Conservation (phyloP, 2,888 invertebrate species). For the Eubasilissa splendida region DNA sequence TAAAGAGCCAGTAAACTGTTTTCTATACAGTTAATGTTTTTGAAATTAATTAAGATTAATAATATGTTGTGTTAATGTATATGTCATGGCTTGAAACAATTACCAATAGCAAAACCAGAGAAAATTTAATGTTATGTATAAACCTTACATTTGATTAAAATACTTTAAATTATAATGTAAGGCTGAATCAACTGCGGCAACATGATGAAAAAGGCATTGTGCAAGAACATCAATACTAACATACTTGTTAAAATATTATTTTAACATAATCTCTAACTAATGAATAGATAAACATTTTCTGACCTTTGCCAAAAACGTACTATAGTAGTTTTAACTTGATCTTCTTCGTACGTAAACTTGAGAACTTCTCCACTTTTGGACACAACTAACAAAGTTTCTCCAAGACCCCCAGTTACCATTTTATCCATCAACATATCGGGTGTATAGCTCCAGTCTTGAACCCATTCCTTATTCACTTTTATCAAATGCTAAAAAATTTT, state of each 20-base stretch:
- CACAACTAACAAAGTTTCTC: slow-evolving; percentile 65
- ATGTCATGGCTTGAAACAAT: too few species aligned
- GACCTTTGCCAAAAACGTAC: slow-evolving; percentile 48
- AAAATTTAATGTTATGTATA: too few species aligned
- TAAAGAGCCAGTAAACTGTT: too few species aligned
- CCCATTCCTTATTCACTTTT: slow-evolving; percentile 66
- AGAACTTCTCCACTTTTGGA: slow-evolving; percentile 65
- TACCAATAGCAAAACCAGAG: too few species aligned
- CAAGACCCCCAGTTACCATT: slow-evolving; percentile 63
- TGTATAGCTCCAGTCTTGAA: slow-evolving; percentile 63
- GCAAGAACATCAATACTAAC: background rate
- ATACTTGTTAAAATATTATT: background rate
- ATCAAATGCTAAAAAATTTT: slow-evolving; percentile 63
- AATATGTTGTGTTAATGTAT: too few species aligned
- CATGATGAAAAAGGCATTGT: too few species aligned
- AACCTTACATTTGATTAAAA: too few species aligned
- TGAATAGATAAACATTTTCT: background rate
- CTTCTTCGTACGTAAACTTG: slow-evolving; percentile 63
- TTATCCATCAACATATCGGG: slow-evolving; percentile 62
- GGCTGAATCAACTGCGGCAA: too few species aligned
- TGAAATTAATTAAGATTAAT: too few species aligned
- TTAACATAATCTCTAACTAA: background rate
- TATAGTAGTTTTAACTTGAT: slow-evolving; percentile 56
- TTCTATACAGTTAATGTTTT: too few species aligned
- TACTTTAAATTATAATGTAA: too few species aligned